These are phyloP conservation scores for Orestias chungarensis DNA, from an alignment of 2,797 vertebrate genomes.

Conservation along the genomic window DNA sequence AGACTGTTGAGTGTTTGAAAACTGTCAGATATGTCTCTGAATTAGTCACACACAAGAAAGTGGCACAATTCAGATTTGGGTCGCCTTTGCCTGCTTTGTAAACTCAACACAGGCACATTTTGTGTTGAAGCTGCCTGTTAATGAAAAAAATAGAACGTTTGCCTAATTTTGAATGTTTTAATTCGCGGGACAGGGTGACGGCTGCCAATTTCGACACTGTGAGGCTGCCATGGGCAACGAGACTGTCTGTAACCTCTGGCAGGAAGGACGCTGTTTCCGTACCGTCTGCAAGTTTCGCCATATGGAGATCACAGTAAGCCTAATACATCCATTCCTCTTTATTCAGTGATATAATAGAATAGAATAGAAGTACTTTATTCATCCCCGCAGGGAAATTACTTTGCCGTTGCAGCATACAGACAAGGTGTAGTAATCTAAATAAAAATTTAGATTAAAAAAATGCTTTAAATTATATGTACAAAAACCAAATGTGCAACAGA, in stretches of 20 bases:
- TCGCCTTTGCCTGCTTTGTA: too few relatives aligned
- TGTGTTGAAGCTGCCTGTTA: neutral
- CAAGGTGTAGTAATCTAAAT: too few relatives aligned
- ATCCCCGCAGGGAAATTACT: too few relatives aligned
- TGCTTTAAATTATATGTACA: too few relatives aligned
- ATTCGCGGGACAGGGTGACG: conserved; percentile 84
- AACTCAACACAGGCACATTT: neutral
- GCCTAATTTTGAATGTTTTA: neutral
- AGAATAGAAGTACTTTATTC: too few relatives aligned
- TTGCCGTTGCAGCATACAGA: too few relatives aligned
- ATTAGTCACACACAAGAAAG: too few relatives aligned
- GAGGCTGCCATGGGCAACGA: conserved; percentile 94
- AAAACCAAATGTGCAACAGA: too few relatives aligned
- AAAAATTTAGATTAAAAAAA: too few relatives aligned
- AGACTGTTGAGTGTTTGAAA: too few relatives aligned
- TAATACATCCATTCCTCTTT: neutral
- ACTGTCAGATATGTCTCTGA: too few relatives aligned
- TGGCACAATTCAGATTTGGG: too few relatives aligned
- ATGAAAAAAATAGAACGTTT: neutral
- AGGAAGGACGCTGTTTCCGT: conserved; percentile 91
- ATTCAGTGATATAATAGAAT: neutral
- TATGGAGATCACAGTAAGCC: conserved; percentile 94
- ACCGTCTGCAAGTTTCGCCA: conserved; percentile 93
- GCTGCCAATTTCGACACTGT: conserved; percentile 92
- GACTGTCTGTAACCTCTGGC: conserved; percentile 90